Base-by-base conservation (phyloP, 2,797 vertebrate species). In the Labeo calbasu region DNA sequence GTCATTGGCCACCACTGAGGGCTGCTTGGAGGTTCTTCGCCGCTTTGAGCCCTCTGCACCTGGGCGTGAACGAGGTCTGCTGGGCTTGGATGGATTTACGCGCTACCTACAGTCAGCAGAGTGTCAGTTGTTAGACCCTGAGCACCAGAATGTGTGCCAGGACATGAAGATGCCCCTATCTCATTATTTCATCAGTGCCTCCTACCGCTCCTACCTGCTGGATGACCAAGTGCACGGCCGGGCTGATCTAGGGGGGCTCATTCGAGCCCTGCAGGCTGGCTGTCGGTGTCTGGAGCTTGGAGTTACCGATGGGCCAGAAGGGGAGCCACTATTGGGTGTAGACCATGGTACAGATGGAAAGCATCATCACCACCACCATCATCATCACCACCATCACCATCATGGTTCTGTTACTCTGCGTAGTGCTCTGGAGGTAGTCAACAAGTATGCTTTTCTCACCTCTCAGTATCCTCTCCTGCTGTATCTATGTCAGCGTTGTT, bases 141-240 rank as follows among this genome's bases (percentile, higher is more conserved):
- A 98, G 87, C 97, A 99, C 86, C 96, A 94, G 90, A 96, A 94
- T 23, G 95, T 99, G 11, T 96, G 96, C 86, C 98, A 99, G 89
- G 97, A 99, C 90, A 99, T 99, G 98, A 96, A 92, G 77, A 95
- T 98, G 89, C 97, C 98, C 61, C 93, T 99, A 85, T 97, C 96
- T 32, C 98, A 99, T 93, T 99, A 99, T 90, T 99, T 98, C 89
- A 96, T 99, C 92, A 99, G 96, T 83, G 94, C 98, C 59, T 99
- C 98, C 28, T 98, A 99, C 91, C 97, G 98, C 65, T 99, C 98
- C 4, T 99, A 99, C 89, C 93, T 99, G 83, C 95, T 97, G 90
- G 98, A 99, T 72, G 98, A 99, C 89, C 97, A 99, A 90, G 95
- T 97, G 69, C 95, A 97, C 36, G 97, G 98, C 2, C 93, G 97